Conservation (phyloP, 2,797 vertebrate genomes). For the Pogoniulus pusillus region DNA sequence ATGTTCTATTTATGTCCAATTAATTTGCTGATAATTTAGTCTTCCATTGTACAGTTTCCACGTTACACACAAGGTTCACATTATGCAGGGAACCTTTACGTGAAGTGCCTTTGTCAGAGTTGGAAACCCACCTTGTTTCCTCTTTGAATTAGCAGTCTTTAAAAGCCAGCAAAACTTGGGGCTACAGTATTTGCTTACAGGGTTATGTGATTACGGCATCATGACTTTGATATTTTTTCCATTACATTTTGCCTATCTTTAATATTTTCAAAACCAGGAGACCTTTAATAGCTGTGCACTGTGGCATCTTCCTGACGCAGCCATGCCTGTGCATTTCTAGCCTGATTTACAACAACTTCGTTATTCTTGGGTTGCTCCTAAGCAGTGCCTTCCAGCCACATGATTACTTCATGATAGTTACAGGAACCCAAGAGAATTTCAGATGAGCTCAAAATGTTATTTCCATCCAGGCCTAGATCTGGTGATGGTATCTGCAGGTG, state of each 20-base stretch:
- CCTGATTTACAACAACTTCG: neutral
- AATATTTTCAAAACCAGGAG: neutral
- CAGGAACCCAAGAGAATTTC: neutral
- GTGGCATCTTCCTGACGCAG: neutral
- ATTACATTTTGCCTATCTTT: neutral
- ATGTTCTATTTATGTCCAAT: constrained; percentile 61
- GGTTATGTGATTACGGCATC: neutral
- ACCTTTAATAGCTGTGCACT: neutral
- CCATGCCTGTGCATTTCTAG: neutral
- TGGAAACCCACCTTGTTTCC: neutral
- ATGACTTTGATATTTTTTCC: neutral
- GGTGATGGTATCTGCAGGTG: neutral
- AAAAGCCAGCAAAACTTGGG: neutral
- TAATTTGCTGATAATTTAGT: constrained; percentile 70
- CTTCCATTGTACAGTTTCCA: constrained; percentile 23
- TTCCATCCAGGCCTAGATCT: neutral
- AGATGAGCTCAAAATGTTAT: neutral
- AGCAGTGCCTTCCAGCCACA: neutral
- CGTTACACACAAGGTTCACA: neutral
- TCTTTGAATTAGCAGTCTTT: neutral
- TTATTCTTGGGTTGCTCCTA: neutral
- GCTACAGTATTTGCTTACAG: neutral
- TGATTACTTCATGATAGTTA: neutral
- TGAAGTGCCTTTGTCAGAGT: neutral
- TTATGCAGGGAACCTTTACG: neutral